Evolutionary conservation across 2,797 vertebrate genomes (phyloP).

Genomic region (Tapirus indicus): DNA sequence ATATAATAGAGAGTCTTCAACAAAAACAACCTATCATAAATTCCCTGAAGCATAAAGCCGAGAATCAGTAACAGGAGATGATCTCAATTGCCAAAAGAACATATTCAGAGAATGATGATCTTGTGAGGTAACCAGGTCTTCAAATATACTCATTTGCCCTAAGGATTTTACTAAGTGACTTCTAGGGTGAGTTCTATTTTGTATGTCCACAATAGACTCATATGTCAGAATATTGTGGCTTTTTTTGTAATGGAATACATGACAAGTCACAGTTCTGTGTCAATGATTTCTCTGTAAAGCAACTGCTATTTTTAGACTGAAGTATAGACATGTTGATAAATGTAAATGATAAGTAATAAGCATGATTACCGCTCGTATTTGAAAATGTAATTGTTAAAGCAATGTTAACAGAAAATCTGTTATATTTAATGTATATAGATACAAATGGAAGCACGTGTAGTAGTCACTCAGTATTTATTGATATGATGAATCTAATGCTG

Average conservation of each 20-base stretch:
- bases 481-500: slow-evolving; percentile 14
- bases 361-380: slow-evolving; percentile 47
- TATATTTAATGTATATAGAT: slow-evolving; percentile 28
- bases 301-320: slow-evolving; percentile 80
- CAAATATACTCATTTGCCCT: slow-evolving; percentile 61
- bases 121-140: slow-evolving; percentile 66
- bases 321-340: slow-evolving; percentile 41
- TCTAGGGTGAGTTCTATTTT: slow-evolving; percentile 69
- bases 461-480: background rate
- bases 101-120: slow-evolving; percentile 64
- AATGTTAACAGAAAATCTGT: slow-evolving; percentile 44
- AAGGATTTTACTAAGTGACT: slow-evolving; percentile 69
- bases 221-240: slow-evolving; percentile 28
- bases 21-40: slow-evolving; percentile 60
- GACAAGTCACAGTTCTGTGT: slow-evolving; percentile 77
- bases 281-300: slow-evolving; percentile 79
- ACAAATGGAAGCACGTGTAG: background rate
- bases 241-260: slow-evolving; percentile 63
- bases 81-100: slow-evolving; percentile 55
- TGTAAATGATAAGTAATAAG: slow-evolving; percentile 62
- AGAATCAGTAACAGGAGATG: slow-evolving; percentile 37
- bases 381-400: slow-evolving; percentile 62
- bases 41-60: slow-evolving; percentile 58
- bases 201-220: slow-evolving; percentile 67
- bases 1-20: slow-evolving; percentile 56